phyloP scores from a whole-genome alignment of 2,888 invertebrate species.

The Melitaea athalia region DNA sequence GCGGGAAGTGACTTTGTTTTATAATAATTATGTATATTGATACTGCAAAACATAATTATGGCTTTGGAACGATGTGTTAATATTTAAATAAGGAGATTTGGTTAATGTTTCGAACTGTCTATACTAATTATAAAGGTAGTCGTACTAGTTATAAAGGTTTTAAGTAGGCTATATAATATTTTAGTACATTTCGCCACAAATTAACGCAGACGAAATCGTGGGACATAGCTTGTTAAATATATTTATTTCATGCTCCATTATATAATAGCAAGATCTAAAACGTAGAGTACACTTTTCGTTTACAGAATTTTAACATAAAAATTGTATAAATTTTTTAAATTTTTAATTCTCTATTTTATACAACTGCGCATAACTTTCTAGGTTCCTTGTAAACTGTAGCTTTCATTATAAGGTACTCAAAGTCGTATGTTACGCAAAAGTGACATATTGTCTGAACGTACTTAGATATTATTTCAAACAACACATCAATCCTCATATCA shows the following conservation, averaged over 20 bases:
- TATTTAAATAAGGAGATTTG: no score
- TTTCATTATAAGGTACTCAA: constrained; percentile 2
- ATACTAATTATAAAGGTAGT: no score
- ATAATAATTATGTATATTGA: no score
- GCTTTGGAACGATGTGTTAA: no score
- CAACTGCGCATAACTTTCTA: not conserved
- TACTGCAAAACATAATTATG: no score
- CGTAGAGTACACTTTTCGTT: not conserved
- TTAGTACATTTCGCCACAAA: no score
- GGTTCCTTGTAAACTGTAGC: not conserved
- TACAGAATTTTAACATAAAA: not conserved
- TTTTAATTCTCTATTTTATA: constrained; percentile 1
- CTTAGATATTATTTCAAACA: constrained; percentile 31
- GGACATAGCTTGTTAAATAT: not conserved
- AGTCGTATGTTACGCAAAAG: not conserved
- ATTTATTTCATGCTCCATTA: not conserved
- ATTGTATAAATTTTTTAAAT: not conserved
- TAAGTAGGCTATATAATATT: no score
- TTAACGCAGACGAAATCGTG: no score
- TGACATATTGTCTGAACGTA: constrained; percentile 10
- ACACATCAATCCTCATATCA: constrained; percentile 30
- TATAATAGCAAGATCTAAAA: not conserved
- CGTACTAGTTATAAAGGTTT: no score
- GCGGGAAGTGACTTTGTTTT: no score
- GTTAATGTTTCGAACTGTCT: no score